These are phyloP conservation scores for Sylvia atricapilla DNA, from an alignment of 2,113 vertebrate species.

Conservation along the genomic window DNA sequence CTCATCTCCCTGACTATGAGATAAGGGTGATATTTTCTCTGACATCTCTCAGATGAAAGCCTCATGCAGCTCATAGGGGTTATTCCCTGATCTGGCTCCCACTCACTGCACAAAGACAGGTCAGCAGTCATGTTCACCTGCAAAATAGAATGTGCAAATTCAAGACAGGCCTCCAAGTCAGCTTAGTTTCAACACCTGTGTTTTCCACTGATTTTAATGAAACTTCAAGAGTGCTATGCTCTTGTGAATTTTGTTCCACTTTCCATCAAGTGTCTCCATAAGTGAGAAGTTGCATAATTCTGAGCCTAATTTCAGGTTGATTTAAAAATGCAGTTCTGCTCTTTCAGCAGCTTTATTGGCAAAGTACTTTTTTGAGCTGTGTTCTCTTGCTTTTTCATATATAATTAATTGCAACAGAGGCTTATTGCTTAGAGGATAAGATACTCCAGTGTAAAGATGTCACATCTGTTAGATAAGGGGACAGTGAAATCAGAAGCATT, in stretches of 20 bases:
- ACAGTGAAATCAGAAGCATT: not conserved
- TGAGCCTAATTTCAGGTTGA: not conserved
- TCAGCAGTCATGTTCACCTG: not conserved
- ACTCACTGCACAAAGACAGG: not conserved
- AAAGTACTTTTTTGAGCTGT: not conserved
- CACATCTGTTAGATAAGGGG: constrained; percentile 6
- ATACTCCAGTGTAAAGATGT: not conserved
- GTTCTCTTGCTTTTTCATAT: not conserved
- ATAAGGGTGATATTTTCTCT: not conserved
- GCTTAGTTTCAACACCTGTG: not conserved
- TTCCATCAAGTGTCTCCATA: not conserved
- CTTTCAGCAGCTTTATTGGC: not conserved
- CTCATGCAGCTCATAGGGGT: not conserved
- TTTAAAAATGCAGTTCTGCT: not conserved
- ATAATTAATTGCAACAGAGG: not conserved
- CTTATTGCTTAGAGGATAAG: not conserved
- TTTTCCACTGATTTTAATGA: not conserved
- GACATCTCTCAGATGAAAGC: not conserved
- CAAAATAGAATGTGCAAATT: not conserved
- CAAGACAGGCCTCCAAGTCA: not conserved
- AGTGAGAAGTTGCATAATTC: not conserved
- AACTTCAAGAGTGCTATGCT: not conserved
- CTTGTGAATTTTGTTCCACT: not conserved
- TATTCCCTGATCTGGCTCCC: not conserved
- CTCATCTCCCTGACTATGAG: not conserved